Base-by-base conservation (phyloP, 2,113 vertebrate genomes). In the Melanerpes aurifrons region DNA sequence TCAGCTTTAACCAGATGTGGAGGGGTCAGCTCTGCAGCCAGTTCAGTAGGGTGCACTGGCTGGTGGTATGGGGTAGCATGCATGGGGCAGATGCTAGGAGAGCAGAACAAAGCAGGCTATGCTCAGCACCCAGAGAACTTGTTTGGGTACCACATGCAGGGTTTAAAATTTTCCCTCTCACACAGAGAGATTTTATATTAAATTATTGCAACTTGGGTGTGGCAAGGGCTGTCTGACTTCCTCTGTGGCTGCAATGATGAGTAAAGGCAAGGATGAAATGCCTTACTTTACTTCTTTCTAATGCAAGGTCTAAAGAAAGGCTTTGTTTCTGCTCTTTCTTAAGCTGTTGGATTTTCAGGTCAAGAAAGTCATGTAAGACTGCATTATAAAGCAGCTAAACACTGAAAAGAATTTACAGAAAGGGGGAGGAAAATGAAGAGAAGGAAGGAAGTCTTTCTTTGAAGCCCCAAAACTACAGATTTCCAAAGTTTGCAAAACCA, bases 161-260 rank as follows among this genome's bases (percentile, higher is more conserved):
- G 15, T 64, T 59, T 25, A 16, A 43, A 32, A 14, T 26, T 64
- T 20, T n/a, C 21, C 15, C 11, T 47, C n/a, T 7, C 0, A 0
- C 20, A 10, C 20, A 50, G 37, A 24, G 11, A 71, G 19, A 35
- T 69, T 57, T 25, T 19, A 24, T 3, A 8, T 35, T 72, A 21
- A 62, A 54, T 53, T 73, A 7, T 40, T 12, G 8, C 63, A 25
- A 37, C 15, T 54, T 1, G 0, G 4, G 17, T 48, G 22, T 14
- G 77, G 53, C 11, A 12, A 35, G 26, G 26, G n/a, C 21, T 35
- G 4, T 35, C 40, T 26, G 47, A 63, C 8, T 71, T 91, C n/a
- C 10, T 22, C 35, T 63, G 2, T 8, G 47, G 17, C 19, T 77
- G 45, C 56, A 25, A 18, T 5, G 57, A 12, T 2, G 9, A 69